phyloP scores from a whole-genome alignment of 2,888 invertebrate genomes.

The Pyrocoelia pectoralis region DNA sequence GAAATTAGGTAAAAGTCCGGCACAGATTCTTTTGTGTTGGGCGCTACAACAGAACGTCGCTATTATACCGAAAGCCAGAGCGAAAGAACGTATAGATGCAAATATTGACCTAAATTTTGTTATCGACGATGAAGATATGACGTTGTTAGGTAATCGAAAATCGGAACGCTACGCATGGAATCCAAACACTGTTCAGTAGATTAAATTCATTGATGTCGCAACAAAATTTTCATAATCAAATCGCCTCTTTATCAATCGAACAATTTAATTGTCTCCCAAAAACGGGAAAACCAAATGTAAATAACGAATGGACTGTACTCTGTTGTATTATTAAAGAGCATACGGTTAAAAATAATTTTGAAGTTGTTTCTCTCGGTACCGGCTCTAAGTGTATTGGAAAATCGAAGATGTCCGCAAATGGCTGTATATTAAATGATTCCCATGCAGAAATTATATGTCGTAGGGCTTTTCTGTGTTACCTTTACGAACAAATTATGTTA shows the following conservation, averaged over 20 bases:
- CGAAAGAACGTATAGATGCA: slow-evolving; percentile 64
- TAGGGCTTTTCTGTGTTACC: slow-evolving; percentile 80
- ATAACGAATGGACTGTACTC: slow-evolving; percentile 84
- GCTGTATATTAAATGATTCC: slow-evolving; percentile 84
- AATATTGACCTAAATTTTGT: slow-evolving; percentile 69
- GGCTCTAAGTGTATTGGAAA: slow-evolving; percentile 92
- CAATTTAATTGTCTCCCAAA: slow-evolving; percentile 72
- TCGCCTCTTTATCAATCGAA: slow-evolving; percentile 68
- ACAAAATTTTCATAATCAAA: slow-evolving; percentile 46
- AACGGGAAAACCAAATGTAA: slow-evolving; percentile 77
- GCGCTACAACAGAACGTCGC: slow-evolving; percentile 76
- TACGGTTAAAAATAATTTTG: slow-evolving; percentile 50
- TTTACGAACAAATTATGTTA: slow-evolving; percentile 67
- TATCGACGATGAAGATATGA: slow-evolving; percentile 65
- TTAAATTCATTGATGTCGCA: slow-evolving; percentile 52
- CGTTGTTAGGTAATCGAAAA: slow-evolving; percentile 58
- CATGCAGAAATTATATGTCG: slow-evolving; percentile 92
- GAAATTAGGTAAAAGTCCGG: slow-evolving; percentile 65
- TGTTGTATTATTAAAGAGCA: slow-evolving; percentile 74
- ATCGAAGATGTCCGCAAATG: slow-evolving; percentile 68
- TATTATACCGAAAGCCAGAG: slow-evolving; percentile 72
- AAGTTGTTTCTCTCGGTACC: slow-evolving; percentile 84
- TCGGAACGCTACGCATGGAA: slow-evolving; percentile 67
- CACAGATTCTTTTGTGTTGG: slow-evolving; percentile 79
- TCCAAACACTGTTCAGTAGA: slow-evolving; percentile 62